A percentile compares a stretch with the other conserved stretches of the same genome.
Evolutionary conservation across 1,140 invertebrate genomes (phyloP).

Genomic region (Tetramorium alpestre): DNA sequence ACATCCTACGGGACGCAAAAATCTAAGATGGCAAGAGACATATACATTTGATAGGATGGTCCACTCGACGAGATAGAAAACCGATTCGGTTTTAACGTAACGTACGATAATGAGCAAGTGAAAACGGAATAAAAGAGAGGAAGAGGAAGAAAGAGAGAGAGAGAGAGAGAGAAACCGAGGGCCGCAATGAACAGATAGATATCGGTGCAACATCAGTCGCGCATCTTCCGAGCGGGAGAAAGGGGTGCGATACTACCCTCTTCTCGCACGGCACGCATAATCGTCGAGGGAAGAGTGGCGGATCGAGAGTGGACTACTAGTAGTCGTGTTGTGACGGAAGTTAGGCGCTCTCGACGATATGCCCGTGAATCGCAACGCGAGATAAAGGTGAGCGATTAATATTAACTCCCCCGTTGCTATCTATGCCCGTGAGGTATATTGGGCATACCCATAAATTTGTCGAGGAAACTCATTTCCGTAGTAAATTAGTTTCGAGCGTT

Average conservation of each 20-base stretch:
- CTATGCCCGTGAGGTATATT: neutral
- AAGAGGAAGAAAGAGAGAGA: slow-evolving; percentile 6
- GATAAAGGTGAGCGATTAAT: slow-evolving; percentile 68
- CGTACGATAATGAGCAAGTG: slow-evolving; percentile 58
- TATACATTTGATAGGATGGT: slow-evolving; percentile 79
- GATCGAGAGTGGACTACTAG: slow-evolving; percentile 49
- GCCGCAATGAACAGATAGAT: slow-evolving; percentile 53
- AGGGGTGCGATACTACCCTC: slow-evolving; percentile 33
- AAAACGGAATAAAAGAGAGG: neutral
- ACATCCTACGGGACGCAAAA: slow-evolving; percentile 68
- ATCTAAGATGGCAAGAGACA: slow-evolving; percentile 77
- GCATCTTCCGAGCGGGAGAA: slow-evolving; percentile 1
- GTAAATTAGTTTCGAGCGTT: slow-evolving; percentile 2
- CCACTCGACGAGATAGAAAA: slow-evolving; percentile 57
- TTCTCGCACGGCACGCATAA: slow-evolving; percentile 38
- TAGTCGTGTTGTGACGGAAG: slow-evolving; percentile 54
- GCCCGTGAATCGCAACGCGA: slow-evolving; percentile 62
- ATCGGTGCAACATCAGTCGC: slow-evolving; percentile 52
- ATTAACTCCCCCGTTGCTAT: neutral
- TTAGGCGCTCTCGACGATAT: slow-evolving; percentile 54
- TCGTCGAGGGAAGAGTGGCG: slow-evolving; percentile 12
- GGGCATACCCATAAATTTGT: neutral
- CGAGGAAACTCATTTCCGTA: neutral
- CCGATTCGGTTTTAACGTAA: slow-evolving; percentile 14
- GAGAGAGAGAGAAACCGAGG: neutral